Evolutionary conservation across 2,113 vertebrate genomes (phyloP), one percentile per base, ranked within the genome.

Genomic region (Rhinopomastus cyanomelas): DNA sequence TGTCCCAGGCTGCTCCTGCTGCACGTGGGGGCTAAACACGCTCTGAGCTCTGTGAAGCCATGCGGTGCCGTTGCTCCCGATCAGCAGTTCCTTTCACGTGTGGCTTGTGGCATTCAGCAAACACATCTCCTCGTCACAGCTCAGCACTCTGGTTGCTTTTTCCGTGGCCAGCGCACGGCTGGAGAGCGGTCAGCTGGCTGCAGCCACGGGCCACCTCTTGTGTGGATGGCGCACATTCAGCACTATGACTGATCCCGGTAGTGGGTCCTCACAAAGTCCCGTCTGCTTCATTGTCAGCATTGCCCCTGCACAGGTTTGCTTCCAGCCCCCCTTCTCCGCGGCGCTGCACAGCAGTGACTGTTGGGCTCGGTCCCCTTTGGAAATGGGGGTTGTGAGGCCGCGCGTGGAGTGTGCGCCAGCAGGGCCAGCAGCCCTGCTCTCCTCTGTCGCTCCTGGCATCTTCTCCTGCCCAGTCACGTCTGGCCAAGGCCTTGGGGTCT

Each of bases 41-140:
- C 93, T 78, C 55, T 93, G 82, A 89, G 87, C 88, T 93, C 87
- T 94, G 86, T 78, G 66, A 88, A 95, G 87, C 95, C 95, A 94
- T 95, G 95, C 94, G 95, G 92, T 62, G 73, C 71, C 61, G 96
- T 97, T 96, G 93, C 94, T 97, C 81, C 32, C 74, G 85, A 96
- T 96, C 88, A 67, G 94, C 96, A 93, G 72, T 94, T 96, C 84
- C 81, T 90, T 96, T 97, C 90, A 96, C 42, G 95, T 76, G 81
- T 52, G 74, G 95, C 90, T 92, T 36, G 19, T 84, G 72, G 85
- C 42, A 68, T 85, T 94, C 85, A 77, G n/a, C 79, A 87, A 61
- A 87, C 96, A 79, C 49, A 75, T 95, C 97, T 97, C 92, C 85
- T 81, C 88, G 51, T 18, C 62, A 67, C 79, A 80, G 90, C 52